Conservation (phyloP, 1,140 invertebrate species). For the Notospermus geniculatus region DNA sequence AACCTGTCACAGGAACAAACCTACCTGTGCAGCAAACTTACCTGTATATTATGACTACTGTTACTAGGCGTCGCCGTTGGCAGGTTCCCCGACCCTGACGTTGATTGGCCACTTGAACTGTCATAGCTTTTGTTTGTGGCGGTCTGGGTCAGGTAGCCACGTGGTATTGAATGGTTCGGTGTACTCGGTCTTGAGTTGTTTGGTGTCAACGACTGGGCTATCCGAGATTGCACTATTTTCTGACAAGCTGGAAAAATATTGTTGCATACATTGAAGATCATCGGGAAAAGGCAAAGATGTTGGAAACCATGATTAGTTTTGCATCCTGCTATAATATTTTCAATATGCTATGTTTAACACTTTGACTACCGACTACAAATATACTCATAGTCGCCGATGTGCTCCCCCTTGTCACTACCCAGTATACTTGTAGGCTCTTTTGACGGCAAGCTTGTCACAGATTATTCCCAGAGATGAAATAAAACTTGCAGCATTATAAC, state of each 20-base stretch:
- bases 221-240: slow-evolving; percentile 77
- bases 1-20: no score
- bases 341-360: no score
- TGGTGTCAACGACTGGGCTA: slow-evolving; percentile 63
- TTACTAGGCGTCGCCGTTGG: slow-evolving; percentile 28
- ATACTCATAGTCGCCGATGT: no score
- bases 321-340: no score
- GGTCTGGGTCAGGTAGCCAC: slow-evolving; percentile 44
- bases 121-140: slow-evolving; percentile 59
- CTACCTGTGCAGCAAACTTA: neutral
- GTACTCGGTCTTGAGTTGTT: slow-evolving; percentile 62
- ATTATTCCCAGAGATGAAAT: no score
- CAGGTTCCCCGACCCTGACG: slow-evolving; percentile 50
- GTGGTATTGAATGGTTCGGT: slow-evolving; percentile 49
- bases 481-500: slow-evolving; percentile 34
- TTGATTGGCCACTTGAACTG: slow-evolving; percentile 51
- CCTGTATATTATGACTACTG: slow-evolving; percentile 26
- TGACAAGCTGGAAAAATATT: slow-evolving; percentile 71
- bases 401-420: no score
- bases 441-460: no score
- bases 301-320: no score
- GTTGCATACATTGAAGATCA: no score
- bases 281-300: no score
- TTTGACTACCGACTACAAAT: no score
- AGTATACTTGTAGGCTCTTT: no score